Evolutionary conservation across 2,888 invertebrate genomes (phyloP).

Genomic region (Euphydryas editha): DNA sequence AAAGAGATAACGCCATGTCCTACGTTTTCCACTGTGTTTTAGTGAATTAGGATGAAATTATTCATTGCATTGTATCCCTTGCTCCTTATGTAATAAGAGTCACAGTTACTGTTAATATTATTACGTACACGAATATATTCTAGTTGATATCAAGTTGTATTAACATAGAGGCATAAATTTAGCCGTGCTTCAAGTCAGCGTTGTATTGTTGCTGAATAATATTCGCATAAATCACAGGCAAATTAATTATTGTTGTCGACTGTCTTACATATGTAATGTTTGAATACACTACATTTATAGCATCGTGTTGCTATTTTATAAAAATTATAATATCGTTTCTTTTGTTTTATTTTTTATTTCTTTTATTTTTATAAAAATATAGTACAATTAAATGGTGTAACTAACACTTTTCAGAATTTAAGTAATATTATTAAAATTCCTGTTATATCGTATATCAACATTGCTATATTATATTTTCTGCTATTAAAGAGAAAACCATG

Average conservation of each 20-base stretch:
- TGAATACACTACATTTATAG: conserved; percentile 7
- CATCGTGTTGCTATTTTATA: conserved; percentile 18
- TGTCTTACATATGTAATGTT: conserved; percentile 48
- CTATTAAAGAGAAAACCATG: no score
- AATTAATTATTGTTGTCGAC: conserved; percentile 73
- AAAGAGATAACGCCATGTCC: conserved; percentile 33
- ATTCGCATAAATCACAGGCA: conserved; percentile 74
- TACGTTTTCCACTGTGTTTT: conserved; percentile 20
- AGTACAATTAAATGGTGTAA: no score
- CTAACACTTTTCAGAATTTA: no score
- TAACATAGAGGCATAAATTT: conserved; percentile 66
- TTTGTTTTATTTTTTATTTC: neutral
- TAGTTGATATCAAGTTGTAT: conserved; percentile 55
- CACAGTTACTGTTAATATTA: conserved; percentile 14
- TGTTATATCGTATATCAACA: no score
- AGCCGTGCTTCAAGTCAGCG: conserved; percentile 56
- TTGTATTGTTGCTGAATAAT: conserved; percentile 65
- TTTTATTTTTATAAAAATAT: neutral
- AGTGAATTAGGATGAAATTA: conserved; percentile 20
- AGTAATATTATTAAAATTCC: no score
- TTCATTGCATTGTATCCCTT: conserved; percentile 12
- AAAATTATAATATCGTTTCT: neutral
- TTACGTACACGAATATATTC: conserved; percentile 55
- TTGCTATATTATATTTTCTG: no score
- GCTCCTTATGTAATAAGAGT: conserved; percentile 13